phyloP scores from a whole-genome alignment of 1,140 invertebrate genomes.

The Planococcus citri region DNA sequence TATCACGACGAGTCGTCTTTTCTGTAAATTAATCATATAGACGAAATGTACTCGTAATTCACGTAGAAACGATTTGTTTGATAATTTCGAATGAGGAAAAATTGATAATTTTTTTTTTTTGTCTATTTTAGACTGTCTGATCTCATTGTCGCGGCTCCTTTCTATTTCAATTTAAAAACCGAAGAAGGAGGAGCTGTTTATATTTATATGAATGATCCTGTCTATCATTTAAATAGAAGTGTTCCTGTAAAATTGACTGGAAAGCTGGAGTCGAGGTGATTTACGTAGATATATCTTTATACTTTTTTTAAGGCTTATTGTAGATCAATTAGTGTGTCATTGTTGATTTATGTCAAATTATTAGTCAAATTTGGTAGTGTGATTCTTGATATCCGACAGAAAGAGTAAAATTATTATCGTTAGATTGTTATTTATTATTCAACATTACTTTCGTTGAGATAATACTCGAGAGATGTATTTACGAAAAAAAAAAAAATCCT shows the following conservation, averaged over 20 bases:
- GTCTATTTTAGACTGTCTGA: slow-evolving; percentile 54
- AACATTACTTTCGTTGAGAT: no score
- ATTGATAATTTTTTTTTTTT: neutral
- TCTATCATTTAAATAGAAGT: slow-evolving; percentile 34
- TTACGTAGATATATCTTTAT: neutral
- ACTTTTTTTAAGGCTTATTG: no score
- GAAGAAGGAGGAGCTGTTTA: slow-evolving; percentile 79
- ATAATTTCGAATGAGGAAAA: neutral
- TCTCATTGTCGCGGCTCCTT: slow-evolving; percentile 79
- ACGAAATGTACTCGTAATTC: no score
- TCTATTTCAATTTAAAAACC: slow-evolving; percentile 66
- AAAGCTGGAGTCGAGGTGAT: slow-evolving; percentile 50
- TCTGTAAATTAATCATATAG: no score
- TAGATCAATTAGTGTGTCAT: no score
- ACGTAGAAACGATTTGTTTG: no score
- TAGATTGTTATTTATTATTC: no score
- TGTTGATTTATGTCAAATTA: no score
- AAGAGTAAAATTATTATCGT: no score
- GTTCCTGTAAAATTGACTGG: slow-evolving; percentile 50
- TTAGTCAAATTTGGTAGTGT: no score
- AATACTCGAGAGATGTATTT: no score
- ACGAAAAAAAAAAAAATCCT: no score
- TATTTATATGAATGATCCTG: slow-evolving; percentile 54
- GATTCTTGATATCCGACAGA: neutral
- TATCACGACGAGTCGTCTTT: neutral